Evolutionary conservation across 2,113 vertebrate species (phyloP), one percentile per base, ranked within the genome.

Genomic region (Tetrax tetrax): DNA sequence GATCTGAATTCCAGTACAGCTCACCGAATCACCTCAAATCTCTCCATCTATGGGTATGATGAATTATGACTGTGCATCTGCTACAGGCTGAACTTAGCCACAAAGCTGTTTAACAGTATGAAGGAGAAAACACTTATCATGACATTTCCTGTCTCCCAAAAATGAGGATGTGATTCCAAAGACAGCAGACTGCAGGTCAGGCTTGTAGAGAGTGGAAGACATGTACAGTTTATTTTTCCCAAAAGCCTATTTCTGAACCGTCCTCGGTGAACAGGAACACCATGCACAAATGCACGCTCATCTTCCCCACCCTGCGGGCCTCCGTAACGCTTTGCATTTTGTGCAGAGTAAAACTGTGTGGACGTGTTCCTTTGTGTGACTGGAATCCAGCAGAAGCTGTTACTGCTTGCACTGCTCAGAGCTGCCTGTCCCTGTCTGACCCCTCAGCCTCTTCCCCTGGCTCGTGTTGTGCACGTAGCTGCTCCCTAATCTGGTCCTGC

Each of bases 321-420:
- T 64, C 82, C 3, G 4, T 5, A 13, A 23, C 5, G 0, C 41
- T 29, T 3, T 1, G 17, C 20, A 4, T 37, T 79, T 51, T 37
- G 71, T 1, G 2, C 2, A 0, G 27, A 35, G 28, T 8, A 12
- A 43, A 45, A n/a, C 10, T 6, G 3, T 1, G 0, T 1, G 7
- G n/a, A 31, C 7, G 11, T 8, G n/a, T 63, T 27, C 33, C 35
- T 50, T 20, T 23, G 33, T 7, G 19, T 31, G 35, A 12, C 21
- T 37, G 18, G 28, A 56, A 38, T 35, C 45, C 88, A 72, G 27
- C 27, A 20, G 7, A 22, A 63, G 35, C 51, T 21, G 8, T 2
- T 3, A 20, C 2, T 59, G 29, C 83, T 43, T 9, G 43, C 28
- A 14, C 9, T 59, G 48, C 57, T 50, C 33, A 9, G 51, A 38